A percentile compares a stretch with the other conserved stretches of the same genome.
These are phyloP conservation scores for Nineta flava DNA, from an alignment of 2,888 invertebrate genomes.

Conservation along the genomic window DNA sequence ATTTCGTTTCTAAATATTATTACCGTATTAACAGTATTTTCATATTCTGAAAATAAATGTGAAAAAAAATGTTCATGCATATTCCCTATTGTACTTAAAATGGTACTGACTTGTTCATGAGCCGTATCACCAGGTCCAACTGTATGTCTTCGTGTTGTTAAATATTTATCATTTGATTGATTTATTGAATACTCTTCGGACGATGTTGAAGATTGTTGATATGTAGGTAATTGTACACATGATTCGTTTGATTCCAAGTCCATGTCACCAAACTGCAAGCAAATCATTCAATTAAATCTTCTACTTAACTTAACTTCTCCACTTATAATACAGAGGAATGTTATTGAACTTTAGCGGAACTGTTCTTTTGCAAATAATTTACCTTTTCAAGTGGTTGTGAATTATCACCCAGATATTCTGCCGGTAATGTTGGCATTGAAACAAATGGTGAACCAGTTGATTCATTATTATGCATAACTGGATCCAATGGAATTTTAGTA, in stretches of 20 bases:
- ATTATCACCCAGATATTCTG: slow-evolving; percentile 31
- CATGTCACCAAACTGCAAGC: slow-evolving; percentile 35
- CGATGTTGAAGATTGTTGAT: slow-evolving; percentile 1
- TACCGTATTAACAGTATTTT: no score
- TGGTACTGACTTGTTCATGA: slow-evolving; percentile 49
- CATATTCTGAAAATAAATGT: no score
- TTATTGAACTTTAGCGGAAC: no score
- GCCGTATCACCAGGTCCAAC: slow-evolving; percentile 85
- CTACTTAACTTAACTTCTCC: no score
- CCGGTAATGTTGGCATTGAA: slow-evolving; percentile 35
- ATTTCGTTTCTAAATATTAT: no score
- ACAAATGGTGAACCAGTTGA: slow-evolving; percentile 29
- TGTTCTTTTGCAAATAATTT: slow-evolving; percentile 5
- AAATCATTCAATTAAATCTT: slow-evolving; percentile 5
- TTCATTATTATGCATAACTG: slow-evolving; percentile 16
- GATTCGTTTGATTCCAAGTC: slow-evolving; percentile 27
- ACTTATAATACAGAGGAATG: no score
- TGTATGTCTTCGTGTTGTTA: slow-evolving; percentile 71
- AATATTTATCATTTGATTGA: slow-evolving; percentile 26
- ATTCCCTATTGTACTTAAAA: no score
- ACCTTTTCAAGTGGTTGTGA: slow-evolving; percentile 46
- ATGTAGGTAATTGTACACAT: slow-evolving; percentile 10
- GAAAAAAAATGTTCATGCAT: no score
- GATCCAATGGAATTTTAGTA: not conserved
- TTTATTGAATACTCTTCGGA: slow-evolving; percentile 5